phyloP scores from a whole-genome alignment of 2,113 vertebrate species.

The Daphoenositta chrysoptera region DNA sequence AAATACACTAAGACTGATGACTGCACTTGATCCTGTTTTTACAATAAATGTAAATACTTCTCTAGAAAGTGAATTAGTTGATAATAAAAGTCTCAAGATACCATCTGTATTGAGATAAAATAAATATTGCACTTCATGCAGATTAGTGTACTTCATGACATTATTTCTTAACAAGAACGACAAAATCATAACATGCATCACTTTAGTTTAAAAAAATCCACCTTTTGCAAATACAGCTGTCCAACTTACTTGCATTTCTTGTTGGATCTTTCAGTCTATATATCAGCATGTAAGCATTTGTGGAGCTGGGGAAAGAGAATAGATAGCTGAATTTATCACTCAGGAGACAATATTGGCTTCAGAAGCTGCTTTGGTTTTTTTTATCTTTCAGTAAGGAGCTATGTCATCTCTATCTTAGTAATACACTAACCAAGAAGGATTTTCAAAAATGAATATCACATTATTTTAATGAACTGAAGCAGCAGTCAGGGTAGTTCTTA shows the following conservation, averaged over 20 bases:
- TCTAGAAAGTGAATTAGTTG: neutral
- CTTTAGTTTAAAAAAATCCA: neutral
- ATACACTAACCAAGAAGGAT: neutral
- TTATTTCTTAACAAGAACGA: neutral
- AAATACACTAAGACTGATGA: neutral
- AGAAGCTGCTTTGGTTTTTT: neutral
- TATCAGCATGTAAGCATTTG: slow-evolving; percentile 99
- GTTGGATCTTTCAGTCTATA: slow-evolving; percentile 93
- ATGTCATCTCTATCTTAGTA: neutral
- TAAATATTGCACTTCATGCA: neutral
- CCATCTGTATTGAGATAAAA: neutral
- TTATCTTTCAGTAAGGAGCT: neutral
- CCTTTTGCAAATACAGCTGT: neutral
- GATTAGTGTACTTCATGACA: neutral
- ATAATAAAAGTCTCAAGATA: neutral
- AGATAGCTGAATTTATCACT: neutral
- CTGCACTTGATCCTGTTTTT: neutral
- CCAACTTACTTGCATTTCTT: slow-evolving; percentile 93
- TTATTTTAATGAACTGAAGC: neutral
- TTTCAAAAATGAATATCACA: neutral
- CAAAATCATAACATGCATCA: neutral
- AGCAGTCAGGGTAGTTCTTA: neutral
- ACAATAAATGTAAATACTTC: neutral
- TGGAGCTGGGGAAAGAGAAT: slow-evolving; percentile 81
- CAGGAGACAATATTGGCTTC: neutral